Base-by-base conservation (phyloP, 37 sponge, comb jelly and placozoan genomes). In the Tethya wilhelma region DNA sequence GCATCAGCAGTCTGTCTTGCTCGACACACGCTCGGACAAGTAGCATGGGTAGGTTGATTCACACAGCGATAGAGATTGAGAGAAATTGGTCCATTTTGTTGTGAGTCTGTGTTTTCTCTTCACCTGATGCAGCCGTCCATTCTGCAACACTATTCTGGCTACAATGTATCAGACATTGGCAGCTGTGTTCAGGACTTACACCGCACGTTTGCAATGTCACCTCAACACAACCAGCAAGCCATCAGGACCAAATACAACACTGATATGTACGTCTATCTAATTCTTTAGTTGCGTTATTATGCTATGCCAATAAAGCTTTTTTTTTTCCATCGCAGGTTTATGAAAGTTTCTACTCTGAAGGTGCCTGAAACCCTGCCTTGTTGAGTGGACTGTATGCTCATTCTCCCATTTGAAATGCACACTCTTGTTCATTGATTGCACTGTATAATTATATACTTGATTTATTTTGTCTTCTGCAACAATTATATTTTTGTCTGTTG, bases 1-100 rank as follows among this genome's bases (percentile, higher is more conserved):
- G 93, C 91, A 0, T 72, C 96, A 20, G 59, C 93, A 57, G 81
- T 96, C 14, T 85, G 88, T 67, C 82, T 96, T 17, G 83, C 96
- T 4, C 71, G 77, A 40, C 91, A 96, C 73, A 90, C 88, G 0
- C 57, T 90, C 0, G 57, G 81, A 44, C 84, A 80, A 42, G 44
- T 67, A 19, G 79, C 87, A 8, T 93, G 96, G 96, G 93, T 93
- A 73, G 17, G 89, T 84, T 2, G n/a, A 4, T 11, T 26, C 2
- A 7, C 8, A 25, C 26, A 7, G 2, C 5, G 0, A 20, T 58
- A 26, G 22, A 34, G 33, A 7, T 40, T 38, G 26, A 20, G 28
- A 38, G 9, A n/a, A 60, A 56, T 4, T 38, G 38, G 34, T 4
- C 38, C 33, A 34, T 34, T 7, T 38, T 19, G n/a, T 29, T 49